Evolutionary conservation across 2,113 vertebrate species (phyloP).

Genomic region (Marmota flaviventris): DNA sequence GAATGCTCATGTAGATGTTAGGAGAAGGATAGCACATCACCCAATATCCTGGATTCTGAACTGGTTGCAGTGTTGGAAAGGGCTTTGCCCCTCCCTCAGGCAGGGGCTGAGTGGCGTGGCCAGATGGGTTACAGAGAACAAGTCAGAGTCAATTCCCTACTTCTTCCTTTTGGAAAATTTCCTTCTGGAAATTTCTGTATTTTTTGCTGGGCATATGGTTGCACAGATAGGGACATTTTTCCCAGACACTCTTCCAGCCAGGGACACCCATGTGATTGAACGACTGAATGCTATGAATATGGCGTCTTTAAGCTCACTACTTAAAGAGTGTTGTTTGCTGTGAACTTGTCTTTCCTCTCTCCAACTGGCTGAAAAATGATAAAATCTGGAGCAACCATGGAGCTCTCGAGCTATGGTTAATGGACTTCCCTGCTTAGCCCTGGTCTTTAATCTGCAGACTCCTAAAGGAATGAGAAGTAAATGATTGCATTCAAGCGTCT

Average conservation of each 20-base stretch:
- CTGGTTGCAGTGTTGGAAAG: background rate
- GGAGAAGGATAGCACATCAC: background rate
- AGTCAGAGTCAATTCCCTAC: background rate
- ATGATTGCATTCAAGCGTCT: background rate
- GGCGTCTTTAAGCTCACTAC: background rate
- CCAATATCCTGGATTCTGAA: background rate
- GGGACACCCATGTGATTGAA: background rate
- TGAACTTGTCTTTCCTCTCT: background rate
- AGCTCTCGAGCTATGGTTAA: background rate
- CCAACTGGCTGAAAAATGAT: background rate
- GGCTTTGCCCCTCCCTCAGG: background rate
- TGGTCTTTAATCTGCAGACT: background rate
- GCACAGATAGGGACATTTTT: background rate
- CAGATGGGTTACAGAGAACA: background rate
- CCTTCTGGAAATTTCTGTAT: background rate
- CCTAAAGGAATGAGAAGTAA: background rate
- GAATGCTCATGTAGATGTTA: background rate
- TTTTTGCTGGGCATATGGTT: background rate
- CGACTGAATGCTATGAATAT: background rate
- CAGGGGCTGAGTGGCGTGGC: background rate
- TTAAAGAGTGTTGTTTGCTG: background rate
- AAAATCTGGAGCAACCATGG: background rate
- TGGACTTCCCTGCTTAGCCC: background rate
- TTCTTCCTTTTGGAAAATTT: background rate
- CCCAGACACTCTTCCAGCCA: background rate